Percentiles rank a stretch among this genome's conserved stretches.
These are phyloP conservation scores for Machimus rusticus DNA, from an alignment of 2,888 invertebrate species.

Conservation along the genomic window DNA sequence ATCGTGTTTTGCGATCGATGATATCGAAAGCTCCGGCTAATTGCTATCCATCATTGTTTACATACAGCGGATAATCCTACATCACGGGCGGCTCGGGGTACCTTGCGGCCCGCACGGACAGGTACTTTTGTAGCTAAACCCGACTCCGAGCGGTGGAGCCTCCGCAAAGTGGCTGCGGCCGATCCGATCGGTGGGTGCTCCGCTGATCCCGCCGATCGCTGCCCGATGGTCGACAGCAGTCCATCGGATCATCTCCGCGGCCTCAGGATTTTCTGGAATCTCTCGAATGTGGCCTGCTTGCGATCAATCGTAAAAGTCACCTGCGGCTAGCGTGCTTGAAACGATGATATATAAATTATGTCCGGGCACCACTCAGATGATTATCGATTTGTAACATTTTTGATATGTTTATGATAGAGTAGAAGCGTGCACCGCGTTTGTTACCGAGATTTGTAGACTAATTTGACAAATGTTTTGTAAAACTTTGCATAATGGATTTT, in stretches of 20 bases:
- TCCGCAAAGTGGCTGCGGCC: not conserved
- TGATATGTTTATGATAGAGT: slow-evolving; percentile 41
- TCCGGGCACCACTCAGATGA: slow-evolving; percentile 20
- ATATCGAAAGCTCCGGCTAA: slow-evolving; percentile 41
- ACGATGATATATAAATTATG: slow-evolving; percentile 39
- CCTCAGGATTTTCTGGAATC: not conserved
- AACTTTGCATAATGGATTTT: not conserved
- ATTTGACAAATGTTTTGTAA: not conserved
- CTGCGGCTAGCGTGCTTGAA: slow-evolving; percentile 42
- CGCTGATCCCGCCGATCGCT: not conserved
- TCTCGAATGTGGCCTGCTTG: not conserved
- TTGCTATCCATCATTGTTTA: slow-evolving; percentile 44
- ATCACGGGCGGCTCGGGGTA: not conserved
- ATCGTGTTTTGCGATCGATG: slow-evolving; percentile 43
- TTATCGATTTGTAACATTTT: slow-evolving; percentile 41
- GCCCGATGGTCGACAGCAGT: not conserved
- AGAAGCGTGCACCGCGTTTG: not conserved
- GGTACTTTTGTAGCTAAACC: not conserved
- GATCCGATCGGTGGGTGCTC: not conserved
- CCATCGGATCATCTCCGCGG: not conserved
- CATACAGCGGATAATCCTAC: not conserved
- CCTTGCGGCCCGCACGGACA: not conserved
- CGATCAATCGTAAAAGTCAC: slow-evolving; percentile 29
- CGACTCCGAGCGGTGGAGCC: not conserved
- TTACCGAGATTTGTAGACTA: not conserved